Percentiles rank a stretch among this genome's conserved stretches.
Evolutionary conservation across 2,113 vertebrate species (phyloP).

Genomic region (Otocyon megalotis): DNA sequence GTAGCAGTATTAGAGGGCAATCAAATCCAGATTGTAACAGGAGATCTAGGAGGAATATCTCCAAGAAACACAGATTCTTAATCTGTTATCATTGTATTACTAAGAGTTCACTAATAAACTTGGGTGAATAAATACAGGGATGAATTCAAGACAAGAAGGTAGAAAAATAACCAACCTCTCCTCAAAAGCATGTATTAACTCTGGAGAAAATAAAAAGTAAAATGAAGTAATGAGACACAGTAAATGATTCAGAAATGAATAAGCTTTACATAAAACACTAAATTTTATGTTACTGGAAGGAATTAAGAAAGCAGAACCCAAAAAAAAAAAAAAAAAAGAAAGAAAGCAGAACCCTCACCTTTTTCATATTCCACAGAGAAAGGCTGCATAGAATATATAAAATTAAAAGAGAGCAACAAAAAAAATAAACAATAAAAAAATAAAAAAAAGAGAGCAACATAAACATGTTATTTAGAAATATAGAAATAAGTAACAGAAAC

Average conservation of each 20-base stretch:
- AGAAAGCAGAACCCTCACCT: background rate
- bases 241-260: background rate
- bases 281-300: background rate
- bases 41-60: background rate
- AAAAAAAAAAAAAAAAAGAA: too few species aligned
- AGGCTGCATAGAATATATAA: background rate
- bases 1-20: background rate
- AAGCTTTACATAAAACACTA: background rate
- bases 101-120: background rate
- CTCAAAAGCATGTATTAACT: background rate
- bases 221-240: background rate
- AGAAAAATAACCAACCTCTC: background rate
- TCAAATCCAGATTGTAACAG: background rate
- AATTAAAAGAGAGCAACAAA: background rate
- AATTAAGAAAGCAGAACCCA: background rate
- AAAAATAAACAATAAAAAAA: too few species aligned
- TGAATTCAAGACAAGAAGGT: background rate
- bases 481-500: background rate
- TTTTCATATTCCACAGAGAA: background rate
- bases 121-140: background rate
- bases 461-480: background rate
- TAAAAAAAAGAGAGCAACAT: background rate
- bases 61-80: background rate
- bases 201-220: background rate
- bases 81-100: background rate